Evolutionary conservation across 2,797 vertebrate genomes (phyloP), one percentile per base, ranked within the genome.

Genomic region (Valencia hispanica): DNA sequence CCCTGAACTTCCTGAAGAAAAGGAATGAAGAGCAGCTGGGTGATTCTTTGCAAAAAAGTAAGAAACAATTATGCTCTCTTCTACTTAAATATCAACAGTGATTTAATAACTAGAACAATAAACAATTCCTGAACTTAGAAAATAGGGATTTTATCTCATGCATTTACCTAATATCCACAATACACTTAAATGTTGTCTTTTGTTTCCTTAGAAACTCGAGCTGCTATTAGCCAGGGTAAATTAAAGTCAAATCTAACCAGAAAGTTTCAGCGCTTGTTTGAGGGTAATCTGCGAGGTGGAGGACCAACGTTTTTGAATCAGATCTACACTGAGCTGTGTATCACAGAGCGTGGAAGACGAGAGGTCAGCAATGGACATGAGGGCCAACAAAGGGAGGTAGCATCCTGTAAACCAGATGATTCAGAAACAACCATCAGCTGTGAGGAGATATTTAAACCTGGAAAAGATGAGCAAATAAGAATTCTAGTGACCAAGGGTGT

Each of bases 401-500:
- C 72, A 30, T 53, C 53, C 6, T 43, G 25, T 57, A 74, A 72
- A 69, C 1, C 11, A 2, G 3, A 6, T 32, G 17, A 25, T 51
- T 32, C 69, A 59, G 63, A 79, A 75, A 68, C 47, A 18, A 50
- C 68, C 20, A 69, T 88, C 50, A 51, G 47, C 25, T 72, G 55
- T 72, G 55, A 73, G 63, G 69, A 88, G 0, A 43, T 90, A 6
- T 88, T 87, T 25, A 77, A 80, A 70, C 61, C 72, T n/a, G 70
- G 27, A 22, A 57, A 39, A 77, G 59, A 71, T 14, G 51, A 43
- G 48, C 68, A 80, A 47, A 47, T 80, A 22, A 73, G 79, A 70
- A 89, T 83, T 3, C 10, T 88, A 27, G 11, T 87, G 77, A 88
- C 83, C 34, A 88, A 73, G 45, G 88, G 86, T 80, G 84, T 78